Conservation (phyloP, 2,113 vertebrate species). For the Sisor rabdophorus region DNA sequence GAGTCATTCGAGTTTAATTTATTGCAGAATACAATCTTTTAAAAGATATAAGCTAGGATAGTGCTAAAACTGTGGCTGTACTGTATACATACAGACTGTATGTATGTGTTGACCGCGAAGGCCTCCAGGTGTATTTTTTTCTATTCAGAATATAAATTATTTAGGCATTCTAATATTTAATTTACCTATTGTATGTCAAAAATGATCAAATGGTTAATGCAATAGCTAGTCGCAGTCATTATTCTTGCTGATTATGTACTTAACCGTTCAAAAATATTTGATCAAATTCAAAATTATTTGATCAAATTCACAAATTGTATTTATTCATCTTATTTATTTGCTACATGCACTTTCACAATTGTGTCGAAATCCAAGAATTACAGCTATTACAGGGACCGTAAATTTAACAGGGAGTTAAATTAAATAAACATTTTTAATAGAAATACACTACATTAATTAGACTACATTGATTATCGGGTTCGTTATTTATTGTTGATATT, state of each 20-base stretch:
- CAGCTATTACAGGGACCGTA: background rate
- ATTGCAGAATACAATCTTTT: background rate
- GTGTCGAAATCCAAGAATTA: constrained; percentile 3
- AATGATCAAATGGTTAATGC: background rate
- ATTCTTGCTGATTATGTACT: background rate
- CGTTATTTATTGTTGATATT: constrained; percentile 1
- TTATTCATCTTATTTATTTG: background rate
- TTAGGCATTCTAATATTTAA: too few species aligned
- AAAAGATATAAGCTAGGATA: too few species aligned
- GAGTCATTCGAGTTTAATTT: background rate
- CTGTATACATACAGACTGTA: background rate
- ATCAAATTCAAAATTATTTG: background rate
- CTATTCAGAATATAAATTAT: background rate
- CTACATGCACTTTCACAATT: constrained; percentile 18
- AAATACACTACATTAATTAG: background rate
- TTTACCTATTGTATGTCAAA: background rate
- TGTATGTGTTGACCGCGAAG: background rate
- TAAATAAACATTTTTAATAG: background rate
- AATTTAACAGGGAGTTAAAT: too few species aligned
- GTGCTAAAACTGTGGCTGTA: too few species aligned
- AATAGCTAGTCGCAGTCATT: background rate
- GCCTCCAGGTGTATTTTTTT: background rate
- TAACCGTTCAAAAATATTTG: background rate
- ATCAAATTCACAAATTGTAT: background rate
- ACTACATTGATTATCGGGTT: background rate